Conservation (phyloP, 2,888 invertebrate genomes). For the Drosophila stalkeri region DNA sequence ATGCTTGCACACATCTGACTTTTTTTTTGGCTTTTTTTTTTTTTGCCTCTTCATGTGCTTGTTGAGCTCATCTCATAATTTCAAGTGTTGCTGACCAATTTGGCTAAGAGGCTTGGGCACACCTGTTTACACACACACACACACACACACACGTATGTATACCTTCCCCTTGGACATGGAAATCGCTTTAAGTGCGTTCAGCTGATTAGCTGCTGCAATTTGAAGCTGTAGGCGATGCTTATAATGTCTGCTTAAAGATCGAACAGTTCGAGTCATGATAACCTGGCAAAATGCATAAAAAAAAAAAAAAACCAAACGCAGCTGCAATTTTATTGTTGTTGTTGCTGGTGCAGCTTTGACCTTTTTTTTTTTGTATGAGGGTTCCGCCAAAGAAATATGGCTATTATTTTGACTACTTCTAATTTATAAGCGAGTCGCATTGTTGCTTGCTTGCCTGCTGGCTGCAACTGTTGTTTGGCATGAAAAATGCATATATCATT, state of each 20-base stretch:
- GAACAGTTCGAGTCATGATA: conserved; percentile 65
- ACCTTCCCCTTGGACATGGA: conserved; percentile 29
- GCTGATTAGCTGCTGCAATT: conserved; percentile 50
- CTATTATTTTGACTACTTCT: conserved; percentile 80
- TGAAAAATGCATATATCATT: conserved; percentile 81
- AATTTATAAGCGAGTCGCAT: conserved; percentile 75
- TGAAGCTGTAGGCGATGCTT: conserved; percentile 36
- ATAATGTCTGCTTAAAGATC: conserved; percentile 48
- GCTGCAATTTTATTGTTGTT: conserved; percentile 53
- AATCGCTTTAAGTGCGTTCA: conserved; percentile 76
- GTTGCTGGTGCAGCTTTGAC: conserved; percentile 64
- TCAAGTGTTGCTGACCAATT: conserved; percentile 37
- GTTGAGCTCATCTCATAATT: conserved; percentile 23
- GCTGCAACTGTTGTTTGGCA: conserved; percentile 47
- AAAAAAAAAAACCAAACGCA: conserved; percentile 41
- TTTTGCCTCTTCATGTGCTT: neutral
- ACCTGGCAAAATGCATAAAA: conserved; percentile 28
- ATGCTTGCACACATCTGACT: neutral
- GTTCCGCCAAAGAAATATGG: conserved; percentile 72
- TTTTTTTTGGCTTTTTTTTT: neutral
- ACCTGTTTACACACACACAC: conserved; percentile 42
- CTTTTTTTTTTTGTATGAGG: conserved; percentile 66
- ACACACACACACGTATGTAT: neutral
- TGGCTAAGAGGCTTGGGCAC: conserved; percentile 20
- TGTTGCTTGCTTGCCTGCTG: conserved; percentile 30